Base-by-base conservation (phyloP, 2,888 invertebrate species). In the Ectemnius cavifrons region DNA sequence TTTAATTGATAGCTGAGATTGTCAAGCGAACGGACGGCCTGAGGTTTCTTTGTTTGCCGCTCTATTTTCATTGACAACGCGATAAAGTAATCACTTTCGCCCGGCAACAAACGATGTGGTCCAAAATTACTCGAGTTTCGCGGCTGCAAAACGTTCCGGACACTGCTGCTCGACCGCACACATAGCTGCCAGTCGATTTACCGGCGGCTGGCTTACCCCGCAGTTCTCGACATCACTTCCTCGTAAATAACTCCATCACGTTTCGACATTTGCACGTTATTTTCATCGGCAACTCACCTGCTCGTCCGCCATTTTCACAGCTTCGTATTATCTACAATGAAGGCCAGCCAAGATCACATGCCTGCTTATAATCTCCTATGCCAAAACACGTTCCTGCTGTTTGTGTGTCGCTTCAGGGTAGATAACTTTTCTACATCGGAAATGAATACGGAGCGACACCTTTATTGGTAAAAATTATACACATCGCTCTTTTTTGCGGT, bases 221-320 rank as follows among this genome's bases (percentile, higher is more conserved):
- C 75, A 71, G 69, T 71, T 71, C 67, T 74, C 61, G 23, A 46
- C 49, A 75, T 75, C 78, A 77, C 76, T 67, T 66, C 60, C 64
- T 71, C 62, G 63, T 77, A 75, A 71, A 65, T 73, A 81, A 78
- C 71, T 75, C 49, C 63, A 70, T 71, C 56, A 63, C 71, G 52
- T 79, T 81, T 79, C 81, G 77, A 77, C 71, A 78, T 79, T 79
- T 64, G 77, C 80, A 84, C 81, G 77, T 85, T 86, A 86, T 85
- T 86, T 89, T 89, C 86, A 89, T 90, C 88, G 86, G 84, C 82
- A 92, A 92, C 94, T 93, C 93, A 95, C 95, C 94, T 94, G 94
- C 93, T 94, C 94, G 92, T 94, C 95, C 93, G 94, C 94, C 95
- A 95, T 95, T 93, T 94, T 94, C 91, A 88, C 89, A 90, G 88